Conservation (phyloP, 2,113 vertebrate genomes). For the Microtus montanus region DNA sequence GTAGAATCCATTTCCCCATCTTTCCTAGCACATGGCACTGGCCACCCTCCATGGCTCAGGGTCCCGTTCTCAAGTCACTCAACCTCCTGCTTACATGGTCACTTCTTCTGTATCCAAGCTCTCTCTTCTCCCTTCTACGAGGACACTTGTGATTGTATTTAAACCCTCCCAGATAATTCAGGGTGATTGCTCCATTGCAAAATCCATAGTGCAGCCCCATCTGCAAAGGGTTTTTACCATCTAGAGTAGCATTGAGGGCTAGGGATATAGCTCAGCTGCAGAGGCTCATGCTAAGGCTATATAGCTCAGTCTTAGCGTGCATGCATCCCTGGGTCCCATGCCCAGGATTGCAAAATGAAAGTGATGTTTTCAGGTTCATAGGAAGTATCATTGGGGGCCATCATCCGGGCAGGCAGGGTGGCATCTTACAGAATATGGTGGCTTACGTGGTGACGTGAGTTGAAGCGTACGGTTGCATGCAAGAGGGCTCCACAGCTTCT, state of each 20-base stretch:
- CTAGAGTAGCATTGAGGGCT: neutral
- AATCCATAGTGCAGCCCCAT: neutral
- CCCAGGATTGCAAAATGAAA: neutral
- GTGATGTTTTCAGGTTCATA: neutral
- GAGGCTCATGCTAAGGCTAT: neutral
- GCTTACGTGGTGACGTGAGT: too few species aligned
- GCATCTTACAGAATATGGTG: neutral
- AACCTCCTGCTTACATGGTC: neutral
- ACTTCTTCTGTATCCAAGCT: neutral
- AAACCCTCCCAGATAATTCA: neutral
- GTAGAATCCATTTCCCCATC: neutral
- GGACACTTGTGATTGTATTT: neutral
- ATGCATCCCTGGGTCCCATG: neutral
- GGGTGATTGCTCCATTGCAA: neutral
- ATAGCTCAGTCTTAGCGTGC: neutral
- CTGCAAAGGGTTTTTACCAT: neutral
- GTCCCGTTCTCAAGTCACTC: neutral
- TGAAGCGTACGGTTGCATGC: neutral
- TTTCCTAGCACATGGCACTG: neutral
- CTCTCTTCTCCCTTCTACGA: neutral
- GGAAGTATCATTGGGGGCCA: neutral
- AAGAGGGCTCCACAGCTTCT: neutral
- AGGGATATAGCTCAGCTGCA: neutral
- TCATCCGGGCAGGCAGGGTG: too few species aligned
- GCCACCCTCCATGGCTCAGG: neutral